Percentiles rank a stretch among this genome's conserved stretches.
These are phyloP conservation scores for Lophotriccus pileatus DNA, from an alignment of 2,797 vertebrate species.

Conservation along the genomic window DNA sequence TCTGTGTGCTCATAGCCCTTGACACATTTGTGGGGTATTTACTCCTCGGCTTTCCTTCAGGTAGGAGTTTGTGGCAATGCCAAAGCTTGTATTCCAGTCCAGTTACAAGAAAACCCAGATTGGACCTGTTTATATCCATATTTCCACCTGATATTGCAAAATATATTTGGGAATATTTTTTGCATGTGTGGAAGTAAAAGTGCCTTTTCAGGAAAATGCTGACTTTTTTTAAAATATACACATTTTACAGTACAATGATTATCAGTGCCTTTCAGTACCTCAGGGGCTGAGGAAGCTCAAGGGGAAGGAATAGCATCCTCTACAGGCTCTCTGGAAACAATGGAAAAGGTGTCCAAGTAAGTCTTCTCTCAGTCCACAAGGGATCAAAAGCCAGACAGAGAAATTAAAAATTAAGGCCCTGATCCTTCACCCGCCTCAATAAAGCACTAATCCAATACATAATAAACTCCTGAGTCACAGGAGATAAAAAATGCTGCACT, in stretches of 20 bases:
- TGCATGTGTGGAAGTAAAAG: neutral
- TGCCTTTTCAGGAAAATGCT: neutral
- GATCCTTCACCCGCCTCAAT: neutral
- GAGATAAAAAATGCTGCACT: neutral
- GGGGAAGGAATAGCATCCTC: neutral
- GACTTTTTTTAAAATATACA: fast-evolving
- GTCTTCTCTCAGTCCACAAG: neutral
- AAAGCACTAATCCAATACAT: neutral
- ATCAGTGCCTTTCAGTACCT: neutral
- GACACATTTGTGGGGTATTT: neutral
- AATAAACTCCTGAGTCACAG: neutral
- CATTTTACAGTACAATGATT: neutral
- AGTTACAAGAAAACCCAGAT: neutral
- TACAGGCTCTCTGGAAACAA: neutral
- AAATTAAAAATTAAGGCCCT: neutral
- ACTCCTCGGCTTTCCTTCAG: neutral
- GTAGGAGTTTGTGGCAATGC: neutral
- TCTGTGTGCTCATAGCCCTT: neutral
- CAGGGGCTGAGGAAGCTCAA: neutral
- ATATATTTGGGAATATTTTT: neutral
- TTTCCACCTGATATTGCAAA: neutral
- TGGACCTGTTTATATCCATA: neutral
- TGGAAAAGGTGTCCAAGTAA: neutral
- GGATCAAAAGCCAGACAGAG: neutral
- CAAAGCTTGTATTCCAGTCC: neutral